Percentiles rank a stretch among this genome's conserved stretches.
These are phyloP conservation scores for Clarias laeviceps DNA, from an alignment of 2,797 vertebrate species.

Conservation along the genomic window DNA sequence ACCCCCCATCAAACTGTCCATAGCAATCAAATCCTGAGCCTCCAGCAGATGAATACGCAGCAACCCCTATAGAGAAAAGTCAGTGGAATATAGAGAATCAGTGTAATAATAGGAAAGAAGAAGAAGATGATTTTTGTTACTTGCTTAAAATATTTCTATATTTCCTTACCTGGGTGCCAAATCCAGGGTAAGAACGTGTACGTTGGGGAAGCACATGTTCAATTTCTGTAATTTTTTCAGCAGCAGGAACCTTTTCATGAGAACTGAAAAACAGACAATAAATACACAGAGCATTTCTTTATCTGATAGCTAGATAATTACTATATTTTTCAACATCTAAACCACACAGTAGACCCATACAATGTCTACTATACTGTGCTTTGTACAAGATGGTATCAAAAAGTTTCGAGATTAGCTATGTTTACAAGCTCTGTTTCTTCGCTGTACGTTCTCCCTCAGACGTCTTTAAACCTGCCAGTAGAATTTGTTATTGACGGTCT, in stretches of 20 bases:
- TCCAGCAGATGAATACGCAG: slow-evolving; percentile 88
- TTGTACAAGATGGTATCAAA: no score
- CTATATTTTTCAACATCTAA: neutral
- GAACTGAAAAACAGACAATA: slow-evolving; percentile 48
- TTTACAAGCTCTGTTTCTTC: no score
- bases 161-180: slow-evolving; percentile 77
- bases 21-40: slow-evolving; percentile 86
- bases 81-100: slow-evolving; percentile 59
- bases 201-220: slow-evolving; percentile 65
- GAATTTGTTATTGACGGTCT: no score
- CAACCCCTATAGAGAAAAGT: slow-evolving; percentile 78
- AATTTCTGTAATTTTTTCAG: slow-evolving; percentile 50
- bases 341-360: no score
- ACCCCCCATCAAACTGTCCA: slow-evolving; percentile 88
- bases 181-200: slow-evolving; percentile 71
- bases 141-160: neutral
- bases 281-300: slow-evolving; percentile 10
- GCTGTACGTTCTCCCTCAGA: no score
- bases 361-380: neutral
- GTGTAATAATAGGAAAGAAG: neutral
- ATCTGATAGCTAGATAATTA: neutral
- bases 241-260: slow-evolving; percentile 43
- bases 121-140: neutral
- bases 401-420: no score
- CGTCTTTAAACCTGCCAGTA: no score